A percentile compares a stretch with the other conserved stretches of the same genome.
Conservation (phyloP, 1,140 invertebrate species). For the Philaenus spumarius region DNA sequence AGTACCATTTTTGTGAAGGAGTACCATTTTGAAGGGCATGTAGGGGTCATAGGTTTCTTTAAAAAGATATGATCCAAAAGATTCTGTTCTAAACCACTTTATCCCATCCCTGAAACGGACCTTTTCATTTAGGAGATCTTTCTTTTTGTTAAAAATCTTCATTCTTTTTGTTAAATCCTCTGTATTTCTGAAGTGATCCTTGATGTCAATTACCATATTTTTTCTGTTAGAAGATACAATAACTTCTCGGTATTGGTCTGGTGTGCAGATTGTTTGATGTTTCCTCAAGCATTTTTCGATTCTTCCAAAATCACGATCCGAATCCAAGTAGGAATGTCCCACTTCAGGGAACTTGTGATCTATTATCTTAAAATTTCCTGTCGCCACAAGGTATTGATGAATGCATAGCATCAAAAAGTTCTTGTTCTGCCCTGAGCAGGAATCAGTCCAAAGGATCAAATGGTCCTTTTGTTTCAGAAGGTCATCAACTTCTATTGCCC, state of each 20-base stretch:
- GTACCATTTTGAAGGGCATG: slow-evolving; percentile 18
- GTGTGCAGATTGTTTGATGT: slow-evolving; percentile 6
- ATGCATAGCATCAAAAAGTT: slow-evolving; percentile 15
- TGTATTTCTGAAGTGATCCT: slow-evolving; percentile 13
- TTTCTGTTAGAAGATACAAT: slow-evolving; percentile 5
- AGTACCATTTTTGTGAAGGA: slow-evolving; percentile 12
- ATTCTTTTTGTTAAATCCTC: slow-evolving; percentile 15
- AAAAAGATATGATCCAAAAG: slow-evolving; percentile 14
- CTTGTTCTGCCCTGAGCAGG: slow-evolving; percentile 14
- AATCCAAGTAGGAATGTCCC: slow-evolving; percentile 16
- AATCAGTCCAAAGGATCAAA: slow-evolving; percentile 15
- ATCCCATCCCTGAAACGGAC: too few relatives aligned
- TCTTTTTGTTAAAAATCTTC: slow-evolving; percentile 10
- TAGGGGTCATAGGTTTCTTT: slow-evolving; percentile 17
- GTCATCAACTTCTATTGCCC: slow-evolving; percentile 14
- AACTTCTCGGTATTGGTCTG: slow-evolving; percentile 15
- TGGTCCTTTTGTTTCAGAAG: slow-evolving; percentile 1
- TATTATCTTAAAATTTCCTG: slow-evolving; percentile 14
- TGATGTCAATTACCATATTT: slow-evolving; percentile 14
- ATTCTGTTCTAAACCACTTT: slow-evolving; percentile 12
- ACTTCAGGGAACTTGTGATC: slow-evolving; percentile 20
- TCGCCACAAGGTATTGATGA: slow-evolving; percentile 19
- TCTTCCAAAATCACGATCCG: slow-evolving; percentile 22
- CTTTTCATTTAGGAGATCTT: too few relatives aligned
- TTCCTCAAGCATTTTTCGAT: slow-evolving; percentile 16